phyloP scores from a whole-genome alignment of 2,888 invertebrate genomes.

The Ennomos quercinarius region DNA sequence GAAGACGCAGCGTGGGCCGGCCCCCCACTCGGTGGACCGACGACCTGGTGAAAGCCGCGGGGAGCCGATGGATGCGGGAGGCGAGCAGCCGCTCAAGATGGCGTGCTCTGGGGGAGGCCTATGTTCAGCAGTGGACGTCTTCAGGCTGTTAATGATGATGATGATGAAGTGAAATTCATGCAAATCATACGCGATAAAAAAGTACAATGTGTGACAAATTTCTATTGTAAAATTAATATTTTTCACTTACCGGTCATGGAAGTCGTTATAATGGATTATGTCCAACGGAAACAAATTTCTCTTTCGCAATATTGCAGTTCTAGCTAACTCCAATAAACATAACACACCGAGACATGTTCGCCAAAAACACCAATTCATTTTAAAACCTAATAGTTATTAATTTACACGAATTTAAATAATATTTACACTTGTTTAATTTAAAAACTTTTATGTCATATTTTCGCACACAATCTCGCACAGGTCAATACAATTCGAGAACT shows the following conservation, averaged over 20 bases:
- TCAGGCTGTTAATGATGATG: too few relatives aligned
- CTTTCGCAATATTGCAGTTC: slow-evolving; percentile 48
- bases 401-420: background rate
- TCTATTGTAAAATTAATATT: background rate
- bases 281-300: slow-evolving; percentile 76
- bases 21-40: too few relatives aligned
- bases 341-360: slow-evolving; percentile 37
- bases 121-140: too few relatives aligned
- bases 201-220: too few relatives aligned
- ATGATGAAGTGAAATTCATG: too few relatives aligned
- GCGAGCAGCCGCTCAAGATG: too few relatives aligned
- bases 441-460: slow-evolving; percentile 16
- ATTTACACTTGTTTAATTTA: background rate
- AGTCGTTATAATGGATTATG: slow-evolving; percentile 83
- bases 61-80: too few relatives aligned
- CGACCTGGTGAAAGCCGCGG: too few relatives aligned
- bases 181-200: too few relatives aligned
- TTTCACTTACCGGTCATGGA: slow-evolving; percentile 77
- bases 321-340: slow-evolving; percentile 39
- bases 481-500: slow-evolving; percentile 15
- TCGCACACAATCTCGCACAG: slow-evolving; percentile 1
- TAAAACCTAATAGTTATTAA: background rate
- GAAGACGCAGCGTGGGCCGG: too few relatives aligned
- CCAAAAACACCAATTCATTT: slow-evolving; percentile 33
- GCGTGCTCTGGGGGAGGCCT: too few relatives aligned